These are phyloP conservation scores for Drosophila insularis DNA, from an alignment of 1,140 invertebrate genomes.

Conservation along the genomic window DNA sequence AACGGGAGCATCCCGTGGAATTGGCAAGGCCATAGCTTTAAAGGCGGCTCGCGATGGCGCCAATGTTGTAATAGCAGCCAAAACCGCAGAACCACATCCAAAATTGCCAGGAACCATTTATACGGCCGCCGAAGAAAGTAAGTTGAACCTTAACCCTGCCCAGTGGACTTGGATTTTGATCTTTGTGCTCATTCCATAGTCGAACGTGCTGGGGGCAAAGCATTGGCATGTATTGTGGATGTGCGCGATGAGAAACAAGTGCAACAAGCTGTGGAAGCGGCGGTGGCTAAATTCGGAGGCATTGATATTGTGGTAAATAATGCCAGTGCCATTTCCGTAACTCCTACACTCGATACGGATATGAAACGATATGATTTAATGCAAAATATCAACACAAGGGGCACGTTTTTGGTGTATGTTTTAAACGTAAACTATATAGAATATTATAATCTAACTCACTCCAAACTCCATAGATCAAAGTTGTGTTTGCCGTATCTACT, in stretches of 20 bases:
- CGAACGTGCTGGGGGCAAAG: slow-evolving; percentile 94
- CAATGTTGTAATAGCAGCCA: slow-evolving; percentile 97
- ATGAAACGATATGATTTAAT: slow-evolving; percentile 99
- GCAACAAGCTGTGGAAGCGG: slow-evolving; percentile 90
- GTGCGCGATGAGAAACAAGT: slow-evolving; percentile 94
- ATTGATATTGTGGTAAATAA: slow-evolving; percentile 98
- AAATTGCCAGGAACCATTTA: slow-evolving; percentile 99
- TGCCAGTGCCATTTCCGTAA: slow-evolving; percentile 97
- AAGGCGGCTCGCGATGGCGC: slow-evolving; percentile 97
- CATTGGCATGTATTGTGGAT: slow-evolving; percentile 96
- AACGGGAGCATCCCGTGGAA: slow-evolving; percentile 97
- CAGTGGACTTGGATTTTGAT: slow-evolving; percentile 28
- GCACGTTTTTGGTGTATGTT: slow-evolving; percentile 95
- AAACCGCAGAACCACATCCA: slow-evolving; percentile 96
- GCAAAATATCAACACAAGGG: slow-evolving; percentile 95
- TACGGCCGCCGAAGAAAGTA: slow-evolving; percentile 97
- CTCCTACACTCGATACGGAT: slow-evolving; percentile 92
- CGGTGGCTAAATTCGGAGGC: slow-evolving; percentile 95
- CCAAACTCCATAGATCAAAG: slow-evolving; percentile 95
- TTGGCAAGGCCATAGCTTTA: slow-evolving; percentile 97
- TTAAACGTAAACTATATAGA: background rate
- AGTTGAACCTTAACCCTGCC: slow-evolving; percentile 47
- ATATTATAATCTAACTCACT: background rate
- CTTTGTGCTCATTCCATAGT: slow-evolving; percentile 84
- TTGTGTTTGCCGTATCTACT: slow-evolving; percentile 94